Evolutionary conservation across 2,113 vertebrate species (phyloP).

Genomic region (Forbesichthys agassizii): DNA sequence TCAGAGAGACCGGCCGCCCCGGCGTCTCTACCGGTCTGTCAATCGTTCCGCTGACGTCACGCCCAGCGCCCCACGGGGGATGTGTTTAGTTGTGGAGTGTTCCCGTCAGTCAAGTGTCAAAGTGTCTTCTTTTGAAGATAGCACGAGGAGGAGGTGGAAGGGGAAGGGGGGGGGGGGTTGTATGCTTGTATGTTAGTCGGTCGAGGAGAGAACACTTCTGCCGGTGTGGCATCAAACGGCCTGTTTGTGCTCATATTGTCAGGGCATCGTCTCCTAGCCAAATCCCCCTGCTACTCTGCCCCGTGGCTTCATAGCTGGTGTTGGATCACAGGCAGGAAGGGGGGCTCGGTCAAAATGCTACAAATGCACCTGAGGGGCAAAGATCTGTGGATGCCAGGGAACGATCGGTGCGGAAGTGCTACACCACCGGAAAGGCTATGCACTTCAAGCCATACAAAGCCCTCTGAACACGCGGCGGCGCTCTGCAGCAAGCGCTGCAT

Average conservation of each 20-base stretch:
- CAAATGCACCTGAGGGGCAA: constrained; percentile 26
- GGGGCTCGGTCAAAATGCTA: constrained; percentile 37
- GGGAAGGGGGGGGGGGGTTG: no score
- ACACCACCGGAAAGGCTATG: background rate
- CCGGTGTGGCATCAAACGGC: constrained; percentile 31
- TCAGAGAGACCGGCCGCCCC: constrained; percentile 25
- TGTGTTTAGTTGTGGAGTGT: constrained; percentile 30
- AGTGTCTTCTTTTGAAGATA: constrained; percentile 27
- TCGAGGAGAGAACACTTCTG: constrained; percentile 20
- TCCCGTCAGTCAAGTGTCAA: constrained; percentile 51
- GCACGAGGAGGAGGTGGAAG: constrained; percentile 5
- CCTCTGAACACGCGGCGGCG: no score
- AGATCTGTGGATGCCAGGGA: constrained; percentile 30
- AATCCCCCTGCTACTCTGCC: constrained; percentile 8
- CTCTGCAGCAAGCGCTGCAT: no score
- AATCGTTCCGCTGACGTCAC: constrained; percentile 28
- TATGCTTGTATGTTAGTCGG: constrained; percentile 5
- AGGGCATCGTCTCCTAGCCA: constrained; percentile 6
- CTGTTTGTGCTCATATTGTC: constrained; percentile 44
- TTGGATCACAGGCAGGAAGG: constrained; percentile 10
- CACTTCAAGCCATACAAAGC: no score
- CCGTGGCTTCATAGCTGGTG: constrained; percentile 3
- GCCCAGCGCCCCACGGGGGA: constrained; percentile 26
- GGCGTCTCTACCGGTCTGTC: constrained; percentile 37
- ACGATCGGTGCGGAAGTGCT: constrained; percentile 9